phyloP scores from a whole-genome alignment of 2,888 invertebrate species.

The Acanthosepion esculentum region DNA sequence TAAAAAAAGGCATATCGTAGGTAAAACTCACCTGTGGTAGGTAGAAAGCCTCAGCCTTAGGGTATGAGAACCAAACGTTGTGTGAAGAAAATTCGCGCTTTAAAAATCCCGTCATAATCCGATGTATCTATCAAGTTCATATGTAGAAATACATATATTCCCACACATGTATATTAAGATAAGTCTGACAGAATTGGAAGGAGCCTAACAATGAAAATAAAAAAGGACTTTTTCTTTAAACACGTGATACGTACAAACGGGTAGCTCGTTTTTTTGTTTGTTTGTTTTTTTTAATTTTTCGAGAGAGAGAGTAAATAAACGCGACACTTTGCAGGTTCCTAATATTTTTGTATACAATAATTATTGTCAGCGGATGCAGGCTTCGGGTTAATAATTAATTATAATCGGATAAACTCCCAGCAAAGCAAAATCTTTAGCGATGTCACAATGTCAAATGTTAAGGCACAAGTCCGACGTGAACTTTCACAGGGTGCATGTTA shows the following conservation, averaged over 20 bases:
- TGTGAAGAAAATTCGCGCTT: constrained; percentile 36
- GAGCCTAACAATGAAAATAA: too few species aligned
- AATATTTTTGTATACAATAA: neutral
- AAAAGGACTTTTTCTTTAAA: too few species aligned
- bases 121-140: neutral
- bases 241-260: too few species aligned
- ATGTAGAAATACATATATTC: neutral
- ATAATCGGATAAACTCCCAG: neutral
- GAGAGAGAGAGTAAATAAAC: too few species aligned
- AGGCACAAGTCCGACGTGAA: neutral
- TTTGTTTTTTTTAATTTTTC: neutral
- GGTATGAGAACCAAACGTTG: constrained; percentile 34
- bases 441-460: neutral
- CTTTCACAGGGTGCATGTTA: neutral
- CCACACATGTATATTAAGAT: neutral
- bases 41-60: constrained; percentile 14
- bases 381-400: neutral
- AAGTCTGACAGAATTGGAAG: too few species aligned
- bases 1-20: too few species aligned
- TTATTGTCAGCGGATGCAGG: neutral
- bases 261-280: neutral
- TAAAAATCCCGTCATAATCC: neutral
- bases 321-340: too few species aligned
- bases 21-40: constrained; percentile 10
- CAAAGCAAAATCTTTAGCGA: neutral